Conservation (phyloP, 2,888 invertebrate species). For the Cheilosia scutellata region DNA sequence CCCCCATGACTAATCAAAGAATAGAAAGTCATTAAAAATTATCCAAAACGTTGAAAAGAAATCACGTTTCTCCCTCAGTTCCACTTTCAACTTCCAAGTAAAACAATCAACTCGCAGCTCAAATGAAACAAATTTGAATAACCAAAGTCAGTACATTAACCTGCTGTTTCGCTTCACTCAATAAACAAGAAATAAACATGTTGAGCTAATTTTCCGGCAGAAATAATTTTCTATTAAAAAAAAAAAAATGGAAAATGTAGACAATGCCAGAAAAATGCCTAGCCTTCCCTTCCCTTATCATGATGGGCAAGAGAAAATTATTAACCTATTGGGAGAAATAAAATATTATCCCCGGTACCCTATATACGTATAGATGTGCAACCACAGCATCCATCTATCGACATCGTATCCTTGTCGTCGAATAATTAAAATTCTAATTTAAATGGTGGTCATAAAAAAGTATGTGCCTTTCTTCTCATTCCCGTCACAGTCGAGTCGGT, state of each 20-base stretch:
- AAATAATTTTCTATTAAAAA: slow-evolving; percentile 69
- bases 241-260: slow-evolving; percentile 1
- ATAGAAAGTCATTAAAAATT: slow-evolving; percentile 73
- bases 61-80: slow-evolving; percentile 32
- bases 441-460: slow-evolving; percentile 75
- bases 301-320: slow-evolving; percentile 61
- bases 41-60: slow-evolving; percentile 57
- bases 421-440: slow-evolving; percentile 76
- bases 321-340: slow-evolving; percentile 73
- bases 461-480: slow-evolving; percentile 57
- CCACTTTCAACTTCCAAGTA: slow-evolving; percentile 43
- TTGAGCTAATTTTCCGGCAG: slow-evolving; percentile 71
- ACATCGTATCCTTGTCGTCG: slow-evolving; percentile 70
- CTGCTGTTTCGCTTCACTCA: slow-evolving; percentile 72
- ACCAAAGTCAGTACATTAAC: slow-evolving; percentile 67
- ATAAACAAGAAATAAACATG: slow-evolving; percentile 72
- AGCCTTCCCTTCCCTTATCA: neutral
- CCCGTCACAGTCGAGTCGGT: slow-evolving; percentile 10
- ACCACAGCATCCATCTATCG: slow-evolving; percentile 69
- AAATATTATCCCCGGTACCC: slow-evolving; percentile 46
- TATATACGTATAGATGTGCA: slow-evolving; percentile 38
- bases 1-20: slow-evolving; percentile 66
- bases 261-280: slow-evolving; percentile 25
- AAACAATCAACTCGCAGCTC: slow-evolving; percentile 61
- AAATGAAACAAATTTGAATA: slow-evolving; percentile 44